Evolutionary conservation across 2,888 invertebrate species (phyloP), one percentile per base, ranked within the genome.

Genomic region (Ophraella communa): DNA sequence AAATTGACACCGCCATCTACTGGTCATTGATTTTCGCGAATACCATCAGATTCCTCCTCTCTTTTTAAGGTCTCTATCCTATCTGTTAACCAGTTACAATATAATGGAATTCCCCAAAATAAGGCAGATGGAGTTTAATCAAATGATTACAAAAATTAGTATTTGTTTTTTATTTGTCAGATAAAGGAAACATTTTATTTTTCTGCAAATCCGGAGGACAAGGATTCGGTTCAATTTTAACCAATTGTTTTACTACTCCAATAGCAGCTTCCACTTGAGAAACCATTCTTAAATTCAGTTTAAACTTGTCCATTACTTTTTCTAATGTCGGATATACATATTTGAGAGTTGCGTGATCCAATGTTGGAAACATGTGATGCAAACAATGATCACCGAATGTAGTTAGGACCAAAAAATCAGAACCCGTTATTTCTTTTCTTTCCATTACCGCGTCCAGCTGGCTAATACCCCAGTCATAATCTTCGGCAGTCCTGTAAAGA

Each of bases 291-390:
- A 85, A 80, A 39, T 85, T 79, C 0, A 87, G 77, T 10, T 86
- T 85, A 73, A 89, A 92, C 72, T 92, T 88, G 33, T 85, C 80
- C 71, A 89, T 88, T 24, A 89, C 89, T 68, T 89, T 83, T 5
- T 87, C 71, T 10, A 90, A 84, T 0, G 85, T 84, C 0, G 90
- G 88, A 76, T 89, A 87, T 3, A 93, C 82, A 54, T 88, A 85
- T 7, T 87, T 85, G 11, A 94, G 80, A 62, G 89, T 86, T 0
- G 87, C 88, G 74, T 94, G 93, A 78, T 94, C 94, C 30, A 94
- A 74, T 0, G 92, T 91, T 0, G 94, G 94, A 73, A 94, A 90
- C 18, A 94, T 82, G 80, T 94, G 94, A 79, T 94, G 94, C 1
- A 94, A 82, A 0, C 86, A 85, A 77, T 94, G 94, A 64, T 91